Conservation (phyloP, 2,888 invertebrate genomes). For the Hirudinaria manillensis region DNA sequence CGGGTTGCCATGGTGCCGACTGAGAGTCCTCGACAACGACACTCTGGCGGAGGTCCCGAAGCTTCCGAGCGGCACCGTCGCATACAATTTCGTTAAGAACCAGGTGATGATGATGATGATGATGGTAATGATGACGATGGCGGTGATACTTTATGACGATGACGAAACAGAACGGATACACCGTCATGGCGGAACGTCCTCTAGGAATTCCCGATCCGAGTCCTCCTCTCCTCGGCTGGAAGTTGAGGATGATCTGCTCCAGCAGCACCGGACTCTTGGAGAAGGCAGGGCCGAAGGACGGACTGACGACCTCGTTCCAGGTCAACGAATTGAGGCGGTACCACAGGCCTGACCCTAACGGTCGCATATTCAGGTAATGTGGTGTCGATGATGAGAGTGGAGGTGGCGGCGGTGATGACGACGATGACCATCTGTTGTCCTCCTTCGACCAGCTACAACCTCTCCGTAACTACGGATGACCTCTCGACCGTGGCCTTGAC, state of each 20-base stretch:
- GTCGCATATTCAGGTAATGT: conserved; percentile 20
- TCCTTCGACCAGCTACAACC: neutral
- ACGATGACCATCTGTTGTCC: neutral
- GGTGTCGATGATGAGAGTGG: neutral
- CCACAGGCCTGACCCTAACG: neutral
- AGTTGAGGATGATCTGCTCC: conserved; percentile 4
- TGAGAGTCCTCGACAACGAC: conserved; percentile 54
- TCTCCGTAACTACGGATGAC: neutral
- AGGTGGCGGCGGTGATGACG: neutral
- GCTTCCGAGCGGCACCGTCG: neutral
- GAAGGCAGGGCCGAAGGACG: neutral
- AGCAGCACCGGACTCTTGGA: conserved; percentile 4
- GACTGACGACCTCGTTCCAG: neutral
- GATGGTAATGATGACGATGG: too few species aligned
- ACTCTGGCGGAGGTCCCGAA: conserved; percentile 50
- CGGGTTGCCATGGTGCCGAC: conserved; percentile 47
- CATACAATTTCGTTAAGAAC: neutral
- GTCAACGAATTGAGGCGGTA: neutral
- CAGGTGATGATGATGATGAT: neutral
- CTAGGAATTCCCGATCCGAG: neutral
- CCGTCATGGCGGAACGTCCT: neutral
- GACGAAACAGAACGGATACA: conserved; percentile 8
- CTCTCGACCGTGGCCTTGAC: neutral
- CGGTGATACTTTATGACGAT: too few species aligned
- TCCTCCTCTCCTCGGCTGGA: neutral